Evolutionary conservation across 2,888 invertebrate species (phyloP), one percentile per base, ranked within the genome.

Genomic region (Polylopha cassiicola): DNA sequence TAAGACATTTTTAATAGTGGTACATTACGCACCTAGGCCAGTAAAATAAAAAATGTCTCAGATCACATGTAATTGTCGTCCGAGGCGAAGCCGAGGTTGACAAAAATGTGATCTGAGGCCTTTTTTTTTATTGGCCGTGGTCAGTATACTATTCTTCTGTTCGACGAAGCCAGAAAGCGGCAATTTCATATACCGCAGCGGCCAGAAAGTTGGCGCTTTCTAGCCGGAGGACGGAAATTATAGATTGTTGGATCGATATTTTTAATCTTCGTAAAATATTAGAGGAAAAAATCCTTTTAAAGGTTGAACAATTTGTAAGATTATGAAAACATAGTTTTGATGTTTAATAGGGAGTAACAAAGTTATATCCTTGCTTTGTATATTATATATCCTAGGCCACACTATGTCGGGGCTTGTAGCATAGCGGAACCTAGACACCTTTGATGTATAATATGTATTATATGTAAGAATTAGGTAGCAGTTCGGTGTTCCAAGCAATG

Each of bases 401-500:
- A 30, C 24, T 24, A 30, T 23, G 34, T 32, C 24, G 41, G 26
- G 9, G 30, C 36, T 41, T 46, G 41, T 46, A 37, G 38, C 43
- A 28, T 36, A 51, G 56, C 51, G 50, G 51, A n/a, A n/a, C n/a
- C 58, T 55, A 47, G 61, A 59, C 55, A 48, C 53, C 43, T 47
- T 56, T 49, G 59, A 44, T 61, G 58, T 68, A 65, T 55, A 68
- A 63, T 63, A 55, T 59, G 55, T 63, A 60, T 33, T 36, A 49
- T 58, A 55, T 55, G 38, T 53, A 47, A 54, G 48, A 50, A 45
- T 43, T 33, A 47, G 9, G 20, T 31, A 34, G 50, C 65, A 70
- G 62, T 55, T 70, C 46, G 58, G 55, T 69, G 71, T 76, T 72
- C 55, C 49, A 71, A 67, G 70, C 67, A 71, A 68, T 70, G 65